A percentile compares a stretch with the other conserved stretches of the same genome.
phyloP scores from a whole-genome alignment of 1,140 invertebrate genomes.

The Drosophila gunungcola region DNA sequence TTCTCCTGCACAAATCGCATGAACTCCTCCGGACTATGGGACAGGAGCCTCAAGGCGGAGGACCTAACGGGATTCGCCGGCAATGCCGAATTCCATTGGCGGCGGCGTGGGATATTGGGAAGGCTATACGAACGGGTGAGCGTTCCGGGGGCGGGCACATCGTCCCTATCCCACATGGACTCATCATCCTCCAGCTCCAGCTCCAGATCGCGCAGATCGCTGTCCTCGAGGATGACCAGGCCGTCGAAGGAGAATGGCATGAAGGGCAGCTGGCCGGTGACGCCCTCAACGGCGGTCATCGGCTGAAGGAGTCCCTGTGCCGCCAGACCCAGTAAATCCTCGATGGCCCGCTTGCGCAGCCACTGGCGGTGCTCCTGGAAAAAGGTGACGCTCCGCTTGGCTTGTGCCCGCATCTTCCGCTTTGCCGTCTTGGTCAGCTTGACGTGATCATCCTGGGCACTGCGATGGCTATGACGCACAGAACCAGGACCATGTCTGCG shows the following conservation, averaged over 20 bases:
- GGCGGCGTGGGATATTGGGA: no score
- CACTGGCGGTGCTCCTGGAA: constrained; percentile 51
- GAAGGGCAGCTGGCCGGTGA: constrained; percentile 34
- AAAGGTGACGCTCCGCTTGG: constrained; percentile 90
- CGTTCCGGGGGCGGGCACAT: neutral
- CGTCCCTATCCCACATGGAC: constrained; percentile 5
- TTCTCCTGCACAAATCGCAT: constrained; percentile 14
- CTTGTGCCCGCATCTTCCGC: constrained; percentile 77
- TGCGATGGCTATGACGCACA: no score
- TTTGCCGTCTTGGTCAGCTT: constrained; percentile 45
- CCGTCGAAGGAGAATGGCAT: constrained; percentile 49
- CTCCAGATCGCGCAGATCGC: constrained; percentile 21
- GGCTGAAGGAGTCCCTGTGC: neutral
- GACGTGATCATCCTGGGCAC: neutral
- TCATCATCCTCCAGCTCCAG: no score
- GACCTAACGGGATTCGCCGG: neutral
- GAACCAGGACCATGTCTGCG: neutral
- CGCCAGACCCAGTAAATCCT: constrained; percentile 49
- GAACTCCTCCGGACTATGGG: constrained; percentile 28
- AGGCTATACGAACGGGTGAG: no score
- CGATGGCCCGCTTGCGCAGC: constrained; percentile 46
- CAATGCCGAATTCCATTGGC: neutral
- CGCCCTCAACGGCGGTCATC: constrained; percentile 5
- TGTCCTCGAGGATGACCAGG: constrained; percentile 5
- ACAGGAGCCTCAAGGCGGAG: constrained; percentile 9